phyloP scores from a whole-genome alignment of 2,113 vertebrate species.

The Sphaerodactylus townsendi region DNA sequence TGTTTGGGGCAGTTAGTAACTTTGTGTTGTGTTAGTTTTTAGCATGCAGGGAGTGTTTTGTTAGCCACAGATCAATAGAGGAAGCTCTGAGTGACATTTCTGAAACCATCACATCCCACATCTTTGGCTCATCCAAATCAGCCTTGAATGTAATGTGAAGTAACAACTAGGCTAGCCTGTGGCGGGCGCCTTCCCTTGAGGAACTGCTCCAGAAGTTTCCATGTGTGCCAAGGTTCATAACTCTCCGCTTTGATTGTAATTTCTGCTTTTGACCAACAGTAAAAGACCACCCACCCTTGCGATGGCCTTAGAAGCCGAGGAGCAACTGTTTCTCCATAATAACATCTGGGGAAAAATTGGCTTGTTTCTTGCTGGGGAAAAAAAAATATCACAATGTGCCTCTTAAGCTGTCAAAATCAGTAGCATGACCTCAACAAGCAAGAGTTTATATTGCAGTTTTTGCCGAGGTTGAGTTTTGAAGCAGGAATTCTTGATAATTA shows the following conservation, averaged over 20 bases:
- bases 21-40: too few relatives aligned
- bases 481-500: conserved; percentile 14
- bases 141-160: neutral
- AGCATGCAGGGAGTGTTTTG: too few relatives aligned
- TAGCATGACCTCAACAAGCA: neutral
- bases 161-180: neutral
- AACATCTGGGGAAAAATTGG: neutral
- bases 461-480: conserved; percentile 32
- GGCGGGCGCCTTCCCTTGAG: neutral
- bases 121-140: neutral
- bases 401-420: conserved; percentile 20
- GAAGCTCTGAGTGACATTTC: neutral
- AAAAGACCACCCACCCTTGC: neutral
- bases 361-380: neutral
- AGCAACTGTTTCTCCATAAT: conserved; percentile 17
- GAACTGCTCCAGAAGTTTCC: neutral
- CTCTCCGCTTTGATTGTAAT: neutral
- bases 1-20: too few relatives aligned
- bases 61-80: too few relatives aligned
- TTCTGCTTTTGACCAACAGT: conserved; percentile 12
- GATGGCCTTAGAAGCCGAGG: neutral
- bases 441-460: neutral
- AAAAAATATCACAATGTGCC: neutral
- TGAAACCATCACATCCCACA: neutral
- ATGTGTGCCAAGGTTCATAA: neutral